Evolutionary conservation across 2,113 vertebrate species (phyloP).

Genomic region (Myodes glareolus): DNA sequence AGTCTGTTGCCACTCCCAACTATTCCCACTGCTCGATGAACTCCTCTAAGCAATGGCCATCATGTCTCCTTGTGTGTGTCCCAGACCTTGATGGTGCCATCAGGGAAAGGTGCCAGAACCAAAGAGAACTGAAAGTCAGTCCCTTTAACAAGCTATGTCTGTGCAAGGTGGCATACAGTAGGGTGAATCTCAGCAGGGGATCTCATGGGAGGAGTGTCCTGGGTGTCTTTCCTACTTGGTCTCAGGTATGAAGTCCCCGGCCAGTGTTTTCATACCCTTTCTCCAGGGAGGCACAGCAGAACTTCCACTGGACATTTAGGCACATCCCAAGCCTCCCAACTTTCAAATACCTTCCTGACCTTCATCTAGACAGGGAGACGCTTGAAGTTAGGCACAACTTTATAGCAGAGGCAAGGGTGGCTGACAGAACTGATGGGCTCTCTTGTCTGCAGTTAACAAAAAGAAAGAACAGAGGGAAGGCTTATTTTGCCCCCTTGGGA

Average conservation of each 20-base stretch:
- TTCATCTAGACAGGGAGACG: background rate
- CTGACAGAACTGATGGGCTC: background rate
- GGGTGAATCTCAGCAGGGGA: background rate
- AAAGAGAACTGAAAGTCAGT: background rate
- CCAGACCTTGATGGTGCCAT: background rate
- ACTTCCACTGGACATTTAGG: background rate
- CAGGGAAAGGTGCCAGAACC: background rate
- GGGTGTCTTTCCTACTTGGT: background rate
- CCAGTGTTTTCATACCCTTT: background rate
- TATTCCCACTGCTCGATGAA: background rate
- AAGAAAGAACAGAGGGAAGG: background rate
- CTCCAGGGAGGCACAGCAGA: background rate
- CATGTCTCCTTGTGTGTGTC: background rate
- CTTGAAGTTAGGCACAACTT: background rate
- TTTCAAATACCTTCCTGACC: background rate
- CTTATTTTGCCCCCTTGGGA: background rate
- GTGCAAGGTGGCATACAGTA: fast-evolving
- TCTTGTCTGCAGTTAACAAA: background rate
- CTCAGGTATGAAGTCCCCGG: background rate
- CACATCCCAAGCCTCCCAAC: background rate
- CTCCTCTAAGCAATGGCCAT: background rate
- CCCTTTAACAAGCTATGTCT: background rate
- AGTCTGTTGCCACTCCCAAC: background rate
- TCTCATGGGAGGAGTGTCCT: background rate
- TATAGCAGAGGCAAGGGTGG: background rate